These are phyloP conservation scores for Drosophila serrata DNA, from an alignment of 1,140 invertebrate species.

Conservation along the genomic window DNA sequence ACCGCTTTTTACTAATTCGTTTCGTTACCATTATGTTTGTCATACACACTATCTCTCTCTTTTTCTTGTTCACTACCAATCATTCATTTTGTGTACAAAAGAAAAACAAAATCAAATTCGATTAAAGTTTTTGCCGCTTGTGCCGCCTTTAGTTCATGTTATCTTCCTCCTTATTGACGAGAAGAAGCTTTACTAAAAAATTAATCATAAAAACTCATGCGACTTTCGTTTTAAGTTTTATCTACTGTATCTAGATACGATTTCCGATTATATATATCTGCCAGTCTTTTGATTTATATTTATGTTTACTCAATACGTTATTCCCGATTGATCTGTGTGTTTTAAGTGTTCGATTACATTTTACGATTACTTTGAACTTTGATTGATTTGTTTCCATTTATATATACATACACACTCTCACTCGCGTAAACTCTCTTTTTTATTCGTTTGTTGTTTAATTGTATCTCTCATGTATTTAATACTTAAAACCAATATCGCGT, in stretches of 20 bases:
- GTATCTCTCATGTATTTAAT: conserved; percentile 82
- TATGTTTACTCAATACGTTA: conserved; percentile 63
- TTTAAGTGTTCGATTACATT: conserved; percentile 42
- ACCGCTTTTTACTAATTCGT: conserved; percentile 82
- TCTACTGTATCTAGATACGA: conserved; percentile 51
- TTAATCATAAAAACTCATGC: conserved; percentile 85
- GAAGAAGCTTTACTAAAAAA: conserved; percentile 85
- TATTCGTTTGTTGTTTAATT: conserved; percentile 75
- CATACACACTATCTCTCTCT: conserved; percentile 33
- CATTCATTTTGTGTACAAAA: conserved; percentile 52
- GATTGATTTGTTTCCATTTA: conserved; percentile 46
- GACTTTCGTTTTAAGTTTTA: conserved; percentile 76
- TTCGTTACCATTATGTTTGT: conserved; percentile 60
- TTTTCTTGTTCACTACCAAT: conserved; percentile 44
- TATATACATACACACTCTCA: conserved; percentile 8
- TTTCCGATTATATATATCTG: conserved; percentile 27
- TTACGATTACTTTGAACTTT: conserved; percentile 29
- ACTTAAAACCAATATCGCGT: conserved; percentile 76
- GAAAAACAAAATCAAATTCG: conserved; percentile 34
- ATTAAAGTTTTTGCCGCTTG: conserved; percentile 61
- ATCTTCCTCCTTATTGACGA: conserved; percentile 48
- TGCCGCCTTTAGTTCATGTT: conserved; percentile 37
- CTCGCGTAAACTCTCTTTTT: conserved; percentile 28
- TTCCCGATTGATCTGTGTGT: conserved; percentile 40
- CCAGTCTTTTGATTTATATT: conserved; percentile 62